phyloP scores from a whole-genome alignment of 1,140 invertebrate genomes.

The Drosophila fuyamai region DNA sequence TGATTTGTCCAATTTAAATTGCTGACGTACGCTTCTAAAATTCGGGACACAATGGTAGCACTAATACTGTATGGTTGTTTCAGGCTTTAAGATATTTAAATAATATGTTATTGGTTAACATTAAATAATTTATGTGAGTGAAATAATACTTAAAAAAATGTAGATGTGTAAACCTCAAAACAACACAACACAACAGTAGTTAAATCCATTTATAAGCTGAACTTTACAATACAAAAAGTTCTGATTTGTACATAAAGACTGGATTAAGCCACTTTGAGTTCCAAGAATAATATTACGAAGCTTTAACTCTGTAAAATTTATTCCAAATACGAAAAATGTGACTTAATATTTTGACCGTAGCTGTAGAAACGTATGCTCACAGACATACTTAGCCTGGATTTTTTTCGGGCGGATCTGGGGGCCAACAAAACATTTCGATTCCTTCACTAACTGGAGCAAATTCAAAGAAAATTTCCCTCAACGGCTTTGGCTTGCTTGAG shows the following conservation, averaged over 20 bases:
- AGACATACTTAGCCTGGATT: background rate
- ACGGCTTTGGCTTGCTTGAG: constrained; percentile 64
- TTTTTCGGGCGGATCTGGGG: background rate
- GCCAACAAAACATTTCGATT: constrained; percentile 44
- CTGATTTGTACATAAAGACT: too few relatives aligned
- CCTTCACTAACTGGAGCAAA: constrained; percentile 54
- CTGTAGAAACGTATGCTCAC: background rate
- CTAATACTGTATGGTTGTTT: background rate
- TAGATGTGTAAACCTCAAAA: too few relatives aligned
- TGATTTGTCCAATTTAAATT: constrained; percentile 59
- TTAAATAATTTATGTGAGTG: too few relatives aligned
- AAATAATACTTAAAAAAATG: too few relatives aligned
- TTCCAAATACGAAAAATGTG: background rate
- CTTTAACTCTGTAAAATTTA: background rate
- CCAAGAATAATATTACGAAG: too few relatives aligned
- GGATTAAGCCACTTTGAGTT: too few relatives aligned
- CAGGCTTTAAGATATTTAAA: too few relatives aligned
- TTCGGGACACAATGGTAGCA: background rate
- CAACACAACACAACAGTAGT: too few relatives aligned
- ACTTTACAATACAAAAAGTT: too few relatives aligned
- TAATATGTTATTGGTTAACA: too few relatives aligned
- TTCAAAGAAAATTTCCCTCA: constrained; percentile 63
- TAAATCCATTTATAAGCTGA: too few relatives aligned
- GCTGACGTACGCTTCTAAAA: constrained; percentile 8
- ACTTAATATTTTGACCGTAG: background rate